Evolutionary conservation across 53 echinoderm and acorn worm genomes (phyloP).

Genomic region (Hippasteria phrygiana): DNA sequence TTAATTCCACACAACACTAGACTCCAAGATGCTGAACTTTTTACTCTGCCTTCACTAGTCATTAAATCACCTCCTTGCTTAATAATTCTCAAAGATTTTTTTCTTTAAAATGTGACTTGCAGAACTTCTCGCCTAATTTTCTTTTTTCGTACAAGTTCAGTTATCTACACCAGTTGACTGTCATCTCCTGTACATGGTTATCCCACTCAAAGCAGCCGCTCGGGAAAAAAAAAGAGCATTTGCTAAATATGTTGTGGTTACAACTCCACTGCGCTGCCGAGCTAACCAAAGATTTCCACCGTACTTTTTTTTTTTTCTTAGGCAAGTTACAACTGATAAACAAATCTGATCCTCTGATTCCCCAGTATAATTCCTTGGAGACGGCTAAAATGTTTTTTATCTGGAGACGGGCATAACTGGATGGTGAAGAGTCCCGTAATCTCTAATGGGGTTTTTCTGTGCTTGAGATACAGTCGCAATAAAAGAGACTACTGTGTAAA

Average conservation of each 20-base stretch:
- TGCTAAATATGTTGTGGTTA: not conserved
- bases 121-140: not conserved
- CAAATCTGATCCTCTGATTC: slow-evolving; percentile 6
- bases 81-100: not conserved
- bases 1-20: not conserved
- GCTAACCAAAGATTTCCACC: not conserved
- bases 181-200: not conserved
- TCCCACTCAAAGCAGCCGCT: not conserved
- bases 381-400: slow-evolving; percentile 10
- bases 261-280: not conserved
- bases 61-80: not conserved
- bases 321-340: slow-evolving; percentile 17
- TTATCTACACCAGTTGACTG: not conserved
- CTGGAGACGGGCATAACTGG: not conserved
- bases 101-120: not conserved
- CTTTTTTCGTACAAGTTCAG: not conserved
- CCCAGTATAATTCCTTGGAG: not conserved
- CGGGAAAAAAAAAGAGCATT: not conserved
- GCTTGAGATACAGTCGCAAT: not conserved
- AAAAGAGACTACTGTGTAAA: not conserved
- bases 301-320: not conserved
- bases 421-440: not conserved
- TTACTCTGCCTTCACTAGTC: too few species aligned
- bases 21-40: not conserved
- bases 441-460: not conserved